Conservation (phyloP, 2,113 vertebrate species). For the Himantopus leucocephalus region DNA sequence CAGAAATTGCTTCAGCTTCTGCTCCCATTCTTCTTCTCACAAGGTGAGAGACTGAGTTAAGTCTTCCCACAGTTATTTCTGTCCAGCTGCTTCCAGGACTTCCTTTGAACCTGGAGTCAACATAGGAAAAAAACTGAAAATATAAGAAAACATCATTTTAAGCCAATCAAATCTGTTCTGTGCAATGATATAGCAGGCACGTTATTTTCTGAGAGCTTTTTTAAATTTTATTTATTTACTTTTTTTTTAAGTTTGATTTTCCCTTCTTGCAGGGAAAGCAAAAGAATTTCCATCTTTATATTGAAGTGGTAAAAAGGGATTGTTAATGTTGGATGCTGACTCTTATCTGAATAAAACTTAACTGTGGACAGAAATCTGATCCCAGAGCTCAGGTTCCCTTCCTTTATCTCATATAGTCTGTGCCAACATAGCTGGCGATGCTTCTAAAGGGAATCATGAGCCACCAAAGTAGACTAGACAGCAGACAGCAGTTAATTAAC, state of each 20-base stretch:
- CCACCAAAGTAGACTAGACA: background rate
- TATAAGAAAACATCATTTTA: background rate
- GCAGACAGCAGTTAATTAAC: background rate
- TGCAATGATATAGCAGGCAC: background rate
- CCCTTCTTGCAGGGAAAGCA: background rate
- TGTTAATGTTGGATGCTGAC: background rate
- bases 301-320: background rate
- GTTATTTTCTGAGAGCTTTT: background rate
- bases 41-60: background rate
- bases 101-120: background rate
- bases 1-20: background rate
- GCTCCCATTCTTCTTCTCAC: background rate
- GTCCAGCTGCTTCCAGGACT: background rate
- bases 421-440: background rate
- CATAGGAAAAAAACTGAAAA: background rate
- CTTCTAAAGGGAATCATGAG: background rate
- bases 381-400: background rate
- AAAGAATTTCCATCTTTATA: background rate
- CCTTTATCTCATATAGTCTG: background rate
- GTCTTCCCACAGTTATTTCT: background rate
- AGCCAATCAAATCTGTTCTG: background rate
- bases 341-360: background rate
- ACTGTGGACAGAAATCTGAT: background rate
- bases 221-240: rapidly evolving
- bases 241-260: background rate